Base-by-base conservation (phyloP, 2,113 vertebrate species). In the Hyaena hyaena region DNA sequence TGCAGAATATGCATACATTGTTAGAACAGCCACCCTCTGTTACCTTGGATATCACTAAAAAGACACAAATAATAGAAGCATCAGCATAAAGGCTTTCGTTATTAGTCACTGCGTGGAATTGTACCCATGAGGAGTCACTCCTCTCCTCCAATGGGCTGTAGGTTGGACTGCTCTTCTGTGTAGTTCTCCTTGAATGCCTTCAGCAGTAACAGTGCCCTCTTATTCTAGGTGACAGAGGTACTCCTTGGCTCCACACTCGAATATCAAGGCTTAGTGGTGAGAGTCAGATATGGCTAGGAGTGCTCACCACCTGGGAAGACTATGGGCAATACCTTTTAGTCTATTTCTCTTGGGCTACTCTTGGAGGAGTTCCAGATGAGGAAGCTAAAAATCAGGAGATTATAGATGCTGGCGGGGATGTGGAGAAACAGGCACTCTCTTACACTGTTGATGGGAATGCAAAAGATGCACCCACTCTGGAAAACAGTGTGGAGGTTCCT, bases 241-340 rank as follows among this genome's bases (percentile, higher is more conserved):
- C 26, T 53, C 10, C 10, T 61, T 65, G 21, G 7, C 17, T 77
- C 61, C 45, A 6, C 31, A 10, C 10, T 5, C 26, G 58, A 63
- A 10, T 8, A 39, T 9, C 21, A 81, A 48, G 21, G 28, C 0
- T 69, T 15, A 77, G 4, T 15, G 33, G 10, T 53, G 28, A 65
- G 23, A 68, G 1, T 31, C 88, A 45, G 16, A 16, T 77, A 3
- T 10, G 21, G 4, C 53, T 39, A 3, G 9, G 31, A 21, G 28
- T 55, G 6, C 63, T 71, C 8, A 73, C 17, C 7, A 69, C 19
- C 43, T 68, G 80, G 74, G 43, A 31, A 77, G 16, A 58, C 9
- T 0, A 33, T 39, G 35, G 10, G 15, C 21, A 53, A 19, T 33
- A 2, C 9, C 1, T 21, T 9, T 33, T 23, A 76, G 0, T 3